These are phyloP conservation scores for Amiota communis DNA, from an alignment of 2,888 invertebrate species.

Conservation along the genomic window DNA sequence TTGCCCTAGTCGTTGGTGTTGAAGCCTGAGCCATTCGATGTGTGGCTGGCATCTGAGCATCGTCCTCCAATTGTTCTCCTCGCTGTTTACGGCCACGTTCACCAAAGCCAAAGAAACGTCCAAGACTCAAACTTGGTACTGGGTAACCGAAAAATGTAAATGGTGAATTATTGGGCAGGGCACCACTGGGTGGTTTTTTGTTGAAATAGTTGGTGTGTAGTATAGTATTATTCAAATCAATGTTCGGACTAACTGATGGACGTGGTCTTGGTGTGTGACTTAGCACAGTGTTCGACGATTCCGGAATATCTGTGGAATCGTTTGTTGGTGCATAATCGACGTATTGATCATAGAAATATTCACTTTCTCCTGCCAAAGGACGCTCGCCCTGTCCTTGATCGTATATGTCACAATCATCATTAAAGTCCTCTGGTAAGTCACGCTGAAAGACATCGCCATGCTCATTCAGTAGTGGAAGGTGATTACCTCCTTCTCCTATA, in stretches of 20 bases:
- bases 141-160: slow-evolving; percentile 92
- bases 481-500: slow-evolving; percentile 60
- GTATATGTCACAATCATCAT: slow-evolving; percentile 73
- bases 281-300: slow-evolving; percentile 74
- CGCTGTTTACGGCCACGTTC: slow-evolving; percentile 69
- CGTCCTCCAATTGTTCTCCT: slow-evolving; percentile 41
- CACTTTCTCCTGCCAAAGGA: slow-evolving; percentile 83
- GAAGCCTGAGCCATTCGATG: slow-evolving; percentile 61
- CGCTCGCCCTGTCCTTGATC: slow-evolving; percentile 75
- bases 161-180: slow-evolving; percentile 69
- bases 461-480: slow-evolving; percentile 78
- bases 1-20: slow-evolving; percentile 34
- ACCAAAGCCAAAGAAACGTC: slow-evolving; percentile 77
- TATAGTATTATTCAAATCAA: slow-evolving; percentile 73
- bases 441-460: slow-evolving; percentile 81
- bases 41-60: slow-evolving; percentile 58
- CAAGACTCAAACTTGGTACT: slow-evolving; percentile 81
- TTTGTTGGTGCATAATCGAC: slow-evolving; percentile 76
- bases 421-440: slow-evolving; percentile 74
- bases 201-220: slow-evolving; percentile 73
- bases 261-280: background rate
- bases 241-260: slow-evolving; percentile 77
- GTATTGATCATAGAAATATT: slow-evolving; percentile 89
- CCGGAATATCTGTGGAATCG: slow-evolving; percentile 49
- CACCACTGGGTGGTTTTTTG: slow-evolving; percentile 58